A percentile compares a stretch with the other conserved stretches of the same genome.
phyloP scores from a whole-genome alignment of 2,797 vertebrate species.

The Neosilurus mollespiculum region DNA sequence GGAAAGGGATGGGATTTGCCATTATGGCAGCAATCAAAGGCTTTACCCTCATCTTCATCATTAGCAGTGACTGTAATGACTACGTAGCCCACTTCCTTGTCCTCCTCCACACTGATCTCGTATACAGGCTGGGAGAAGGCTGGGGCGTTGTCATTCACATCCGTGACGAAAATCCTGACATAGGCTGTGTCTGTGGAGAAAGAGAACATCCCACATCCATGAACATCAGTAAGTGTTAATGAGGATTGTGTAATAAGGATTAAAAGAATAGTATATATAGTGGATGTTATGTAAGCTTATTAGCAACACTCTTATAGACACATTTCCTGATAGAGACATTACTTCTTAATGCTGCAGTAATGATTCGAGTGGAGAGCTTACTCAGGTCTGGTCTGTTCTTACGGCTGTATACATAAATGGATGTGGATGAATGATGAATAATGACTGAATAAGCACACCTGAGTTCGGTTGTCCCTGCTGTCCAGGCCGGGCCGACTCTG shows the following conservation, averaged over 20 bases:
- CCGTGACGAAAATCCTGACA: slow-evolving; percentile 83
- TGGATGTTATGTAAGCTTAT: neutral
- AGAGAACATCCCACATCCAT: neutral
- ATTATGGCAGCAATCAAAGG: slow-evolving; percentile 1
- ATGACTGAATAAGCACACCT: slow-evolving; percentile 65
- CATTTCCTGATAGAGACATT: neutral
- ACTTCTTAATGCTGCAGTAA: slow-evolving; percentile 48
- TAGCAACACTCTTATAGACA: neutral
- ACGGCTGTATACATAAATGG: neutral
- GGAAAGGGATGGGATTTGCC: neutral
- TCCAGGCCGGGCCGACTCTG: slow-evolving; percentile 80
- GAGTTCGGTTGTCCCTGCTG: slow-evolving; percentile 84
- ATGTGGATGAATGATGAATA: neutral
- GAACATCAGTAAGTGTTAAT: neutral
- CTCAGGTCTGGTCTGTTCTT: slow-evolving; percentile 23
- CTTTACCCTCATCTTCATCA: slow-evolving; percentile 85
- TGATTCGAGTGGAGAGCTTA: slow-evolving; percentile 41
- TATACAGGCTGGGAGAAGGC: slow-evolving; percentile 75
- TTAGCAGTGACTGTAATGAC: slow-evolving; percentile 84
- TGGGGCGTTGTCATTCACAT: slow-evolving; percentile 87
- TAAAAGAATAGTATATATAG: neutral
- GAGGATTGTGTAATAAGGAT: slow-evolving; percentile 28
- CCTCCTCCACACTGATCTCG: slow-evolving; percentile 84
- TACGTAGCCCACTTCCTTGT: slow-evolving; percentile 81
- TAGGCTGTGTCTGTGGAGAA: slow-evolving; percentile 80